These are phyloP conservation scores for Nannospalax galili DNA, from an alignment of 2,113 vertebrate species.

Conservation along the genomic window DNA sequence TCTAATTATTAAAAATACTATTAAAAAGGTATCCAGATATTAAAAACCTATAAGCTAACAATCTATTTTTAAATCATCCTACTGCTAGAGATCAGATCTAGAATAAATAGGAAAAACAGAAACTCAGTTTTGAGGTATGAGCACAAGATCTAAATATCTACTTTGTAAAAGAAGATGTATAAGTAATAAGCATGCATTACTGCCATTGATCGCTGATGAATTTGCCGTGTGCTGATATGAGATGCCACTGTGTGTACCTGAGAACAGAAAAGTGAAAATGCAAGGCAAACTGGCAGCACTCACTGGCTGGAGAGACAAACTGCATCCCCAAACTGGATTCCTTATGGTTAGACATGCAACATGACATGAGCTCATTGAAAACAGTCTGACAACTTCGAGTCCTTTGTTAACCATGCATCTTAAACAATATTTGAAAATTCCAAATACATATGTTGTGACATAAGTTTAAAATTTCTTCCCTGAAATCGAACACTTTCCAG, in stretches of 20 bases:
- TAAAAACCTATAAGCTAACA: background rate
- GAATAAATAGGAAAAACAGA: background rate
- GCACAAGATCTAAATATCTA: background rate
- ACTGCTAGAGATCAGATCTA: background rate
- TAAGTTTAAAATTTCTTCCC: background rate
- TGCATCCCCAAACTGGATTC: background rate
- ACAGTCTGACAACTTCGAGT: background rate
- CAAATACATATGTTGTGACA: background rate
- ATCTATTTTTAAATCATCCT: background rate
- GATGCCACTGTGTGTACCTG: background rate
- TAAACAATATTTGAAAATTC: background rate
- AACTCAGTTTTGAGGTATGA: background rate
- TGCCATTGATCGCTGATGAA: background rate
- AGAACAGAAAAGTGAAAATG: background rate
- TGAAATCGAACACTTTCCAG: background rate
- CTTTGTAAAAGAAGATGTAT: background rate
- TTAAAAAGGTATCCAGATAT: background rate
- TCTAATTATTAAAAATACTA: background rate
- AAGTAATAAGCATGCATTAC: background rate
- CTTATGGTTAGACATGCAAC: background rate
- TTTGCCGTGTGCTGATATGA: background rate
- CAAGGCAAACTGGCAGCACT: background rate
- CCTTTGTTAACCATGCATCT: background rate
- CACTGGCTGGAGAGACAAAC: background rate
- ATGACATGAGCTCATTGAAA: background rate